Evolutionary conservation across 2,113 vertebrate species (phyloP).

Genomic region (Delphinapterus leucas): DNA sequence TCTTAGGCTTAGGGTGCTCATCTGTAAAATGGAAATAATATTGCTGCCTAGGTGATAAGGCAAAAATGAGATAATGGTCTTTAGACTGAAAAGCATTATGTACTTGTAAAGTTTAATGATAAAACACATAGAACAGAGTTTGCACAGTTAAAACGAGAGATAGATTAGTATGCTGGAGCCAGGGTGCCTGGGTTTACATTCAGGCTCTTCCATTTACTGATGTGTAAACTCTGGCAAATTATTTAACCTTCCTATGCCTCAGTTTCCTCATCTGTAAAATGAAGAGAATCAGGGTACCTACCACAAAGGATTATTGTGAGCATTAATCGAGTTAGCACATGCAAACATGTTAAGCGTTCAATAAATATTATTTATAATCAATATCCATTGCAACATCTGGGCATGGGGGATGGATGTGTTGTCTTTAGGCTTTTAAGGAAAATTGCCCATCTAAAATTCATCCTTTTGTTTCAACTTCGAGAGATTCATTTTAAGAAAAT

Average conservation of each 20-base stretch:
- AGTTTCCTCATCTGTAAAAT: slow-evolving; percentile 17
- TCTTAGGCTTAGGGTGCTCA: neutral
- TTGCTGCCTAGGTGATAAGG: neutral
- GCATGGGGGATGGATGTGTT: too few relatives aligned
- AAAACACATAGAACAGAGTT: neutral
- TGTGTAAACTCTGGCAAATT: neutral
- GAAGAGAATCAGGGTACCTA: neutral
- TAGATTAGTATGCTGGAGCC: neutral
- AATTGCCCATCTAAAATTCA: neutral
- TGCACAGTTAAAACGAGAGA: neutral
- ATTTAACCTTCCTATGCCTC: neutral
- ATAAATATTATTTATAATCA: neutral
- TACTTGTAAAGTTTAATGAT: neutral
- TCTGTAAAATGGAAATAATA: neutral
- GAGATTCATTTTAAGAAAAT: slow-evolving; percentile 69
- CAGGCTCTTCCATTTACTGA: neutral
- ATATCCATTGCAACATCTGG: neutral
- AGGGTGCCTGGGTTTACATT: neutral
- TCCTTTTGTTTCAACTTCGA: neutral
- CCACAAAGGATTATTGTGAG: neutral
- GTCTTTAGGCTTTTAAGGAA: neutral
- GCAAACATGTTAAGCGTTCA: neutral
- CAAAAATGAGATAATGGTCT: neutral
- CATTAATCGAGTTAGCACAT: neutral
- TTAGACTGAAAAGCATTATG: neutral